phyloP scores from a whole-genome alignment of 2,113 vertebrate genomes.

The Neolamprologus hecqui region DNA sequence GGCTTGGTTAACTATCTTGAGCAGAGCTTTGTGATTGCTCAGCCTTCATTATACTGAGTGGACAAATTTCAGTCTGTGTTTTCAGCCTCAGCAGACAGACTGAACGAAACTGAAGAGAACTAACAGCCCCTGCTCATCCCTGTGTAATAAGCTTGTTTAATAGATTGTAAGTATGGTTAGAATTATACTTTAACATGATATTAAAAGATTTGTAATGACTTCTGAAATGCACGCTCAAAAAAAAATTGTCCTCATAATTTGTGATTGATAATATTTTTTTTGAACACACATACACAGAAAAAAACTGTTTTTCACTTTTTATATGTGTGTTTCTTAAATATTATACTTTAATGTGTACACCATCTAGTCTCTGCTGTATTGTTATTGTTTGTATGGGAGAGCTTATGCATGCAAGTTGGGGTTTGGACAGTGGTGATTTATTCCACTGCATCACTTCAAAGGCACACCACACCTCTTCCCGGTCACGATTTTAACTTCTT shows the following conservation, averaged over 20 bases:
- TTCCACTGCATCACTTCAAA: slow-evolving; percentile 14
- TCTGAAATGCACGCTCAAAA: background rate
- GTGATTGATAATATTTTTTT: background rate
- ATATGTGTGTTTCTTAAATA: background rate
- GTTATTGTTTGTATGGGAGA: background rate
- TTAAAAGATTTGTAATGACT: background rate
- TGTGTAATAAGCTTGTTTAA: background rate
- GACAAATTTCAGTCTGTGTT: background rate
- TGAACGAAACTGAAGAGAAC: background rate
- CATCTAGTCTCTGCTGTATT: background rate
- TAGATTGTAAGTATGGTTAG: background rate
- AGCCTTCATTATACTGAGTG: slow-evolving; percentile 4
- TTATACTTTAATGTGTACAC: background rate
- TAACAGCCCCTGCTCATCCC: background rate
- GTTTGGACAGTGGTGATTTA: background rate
- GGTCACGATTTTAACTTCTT: background rate
- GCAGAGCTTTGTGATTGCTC: background rate
- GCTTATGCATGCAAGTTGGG: background rate
- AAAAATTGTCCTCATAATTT: background rate
- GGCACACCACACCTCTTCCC: background rate
- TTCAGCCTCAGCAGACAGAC: slow-evolving; percentile 21
- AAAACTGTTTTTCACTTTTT: background rate
- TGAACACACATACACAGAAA: background rate
- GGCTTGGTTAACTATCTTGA: background rate
- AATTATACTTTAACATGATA: background rate